Evolutionary conservation across 2,113 vertebrate genomes (phyloP).

Genomic region (Leptobrachium ailaonicum): DNA sequence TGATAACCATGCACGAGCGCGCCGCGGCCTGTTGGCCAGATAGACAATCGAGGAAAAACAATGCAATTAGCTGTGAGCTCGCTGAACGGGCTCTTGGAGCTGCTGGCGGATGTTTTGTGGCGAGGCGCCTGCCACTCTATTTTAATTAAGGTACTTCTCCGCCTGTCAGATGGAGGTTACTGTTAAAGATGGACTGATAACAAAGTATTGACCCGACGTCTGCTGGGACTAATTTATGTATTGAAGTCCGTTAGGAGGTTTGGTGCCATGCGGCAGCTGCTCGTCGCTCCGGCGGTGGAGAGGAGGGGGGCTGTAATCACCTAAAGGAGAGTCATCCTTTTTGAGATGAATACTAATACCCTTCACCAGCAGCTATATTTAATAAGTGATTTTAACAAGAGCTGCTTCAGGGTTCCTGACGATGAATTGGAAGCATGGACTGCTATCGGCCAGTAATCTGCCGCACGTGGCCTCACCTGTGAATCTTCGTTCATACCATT

Average conservation of each 20-base stretch:
- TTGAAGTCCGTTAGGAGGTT: constrained; percentile 32
- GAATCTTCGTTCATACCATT: too few species aligned
- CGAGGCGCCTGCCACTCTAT: constrained; percentile 25
- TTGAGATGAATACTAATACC: neutral
- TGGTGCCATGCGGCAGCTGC: neutral
- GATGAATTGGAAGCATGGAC: neutral
- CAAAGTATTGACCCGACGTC: constrained; percentile 36
- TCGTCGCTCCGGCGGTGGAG: neutral
- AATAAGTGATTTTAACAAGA: too few species aligned
- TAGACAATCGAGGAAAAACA: neutral
- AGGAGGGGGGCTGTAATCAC: neutral
- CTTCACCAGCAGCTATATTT: neutral
- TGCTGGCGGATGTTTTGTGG: neutral
- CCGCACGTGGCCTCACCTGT: too few species aligned
- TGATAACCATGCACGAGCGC: constrained; percentile 5
- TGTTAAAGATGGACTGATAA: constrained; percentile 44
- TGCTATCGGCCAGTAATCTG: too few species aligned
- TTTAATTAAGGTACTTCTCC: constrained; percentile 42
- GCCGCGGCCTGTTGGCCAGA: neutral
- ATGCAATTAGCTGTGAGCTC: constrained; percentile 1
- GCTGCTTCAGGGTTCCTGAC: too few species aligned
- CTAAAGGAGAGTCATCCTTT: neutral
- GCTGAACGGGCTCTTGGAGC: constrained; percentile 2
- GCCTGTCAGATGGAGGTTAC: constrained; percentile 42
- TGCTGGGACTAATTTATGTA: constrained; percentile 42